Base-by-base conservation (phyloP, 1,140 invertebrate genomes). In the Diorhabda elongata region DNA sequence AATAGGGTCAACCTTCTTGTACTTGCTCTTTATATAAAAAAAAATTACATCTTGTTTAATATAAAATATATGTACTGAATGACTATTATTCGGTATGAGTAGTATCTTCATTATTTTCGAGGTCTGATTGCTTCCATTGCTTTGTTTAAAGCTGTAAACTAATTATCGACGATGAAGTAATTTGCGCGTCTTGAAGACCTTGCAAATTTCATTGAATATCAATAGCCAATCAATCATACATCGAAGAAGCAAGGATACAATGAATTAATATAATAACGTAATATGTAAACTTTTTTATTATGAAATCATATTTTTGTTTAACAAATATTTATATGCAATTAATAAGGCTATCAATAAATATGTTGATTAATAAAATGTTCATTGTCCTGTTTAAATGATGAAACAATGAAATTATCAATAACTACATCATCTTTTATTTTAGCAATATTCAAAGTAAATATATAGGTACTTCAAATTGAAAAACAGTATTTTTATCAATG, bases 341-440 rank as follows among this genome's bases (percentile, higher is more conserved):
- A 52, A 52, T n/a, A 26, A 26, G 26, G 26, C 26, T 1, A 52
- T 6, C 45, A 52, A 52, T 8, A 52, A 52, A 52, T 52, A 8
- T 52, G 47, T n/a, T 26, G 26, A 26, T 26, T 26, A 26, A 26
- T 26, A 26, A 52, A 52, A 8, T 52, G 6, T 52, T 6, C 47
- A 8, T 52, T 52, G 4, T 52, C n/a, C 6, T 52, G n/a, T 52
- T 52, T 6, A 52, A 8, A 52, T 52, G n/a, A 52, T 61, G 59
- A 61, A 41, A 61, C 42, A 42, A 43, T 61, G 11, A 42, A 3
- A 8, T 6, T 43, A 61, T 61, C 59, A 3, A 42, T 6, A 61
- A 61, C 59, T 61, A 61, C 26, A 61, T 61, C 59, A 61, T 61
- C 59, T 61, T 8, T 61, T 42, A 42, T 61, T 61, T 61, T 61